Base-by-base conservation (phyloP, 2,797 vertebrate genomes). In the Labroides dimidiatus region DNA sequence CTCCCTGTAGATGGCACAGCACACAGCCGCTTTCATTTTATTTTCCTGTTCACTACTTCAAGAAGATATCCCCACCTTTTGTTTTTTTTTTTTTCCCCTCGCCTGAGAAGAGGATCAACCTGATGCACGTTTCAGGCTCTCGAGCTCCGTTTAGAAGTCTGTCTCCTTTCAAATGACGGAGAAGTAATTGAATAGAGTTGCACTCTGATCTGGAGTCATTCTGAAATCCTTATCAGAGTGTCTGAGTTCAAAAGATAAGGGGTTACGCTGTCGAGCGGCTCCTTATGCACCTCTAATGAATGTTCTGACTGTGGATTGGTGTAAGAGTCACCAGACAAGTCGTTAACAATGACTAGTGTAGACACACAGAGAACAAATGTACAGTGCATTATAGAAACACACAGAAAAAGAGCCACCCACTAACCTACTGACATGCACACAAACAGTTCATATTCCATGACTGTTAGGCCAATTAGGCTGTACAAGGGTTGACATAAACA, bases 161-260 rank as follows among this genome's bases (percentile, higher is more conserved):
- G 24, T 68, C 59, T 63, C 68, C 43, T 79, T 85, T 73, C 61
- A 66, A 48, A 78, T 45, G 41, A 66, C 64, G 43, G 51, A 84
- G 68, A 58, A 71, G 68, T 77, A 84, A 89, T 80, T 81, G 67
- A 84, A 84, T 59, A 43, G 65, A 81, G 77, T 69, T 84, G 65
- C 71, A 80, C 82, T 83, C 74, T 83, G 86, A 87, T 80, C 75
- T 78, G 36, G 10, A 64, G 80, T 84, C 81, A 76, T 72, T 87
- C 70, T 77, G 64, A 82, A 80, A 80, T 78, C 72, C 76, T 84
- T 82, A 85, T 86, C 86, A 54, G 52, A 67, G 71, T 36, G 73
- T 77, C 58, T 68, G 75, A 86, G 72, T 82, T 89, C 60, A 69
- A 81, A 84, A 83, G 77, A 85, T 79, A 81, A 79, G 76, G 54